Base-by-base conservation (phyloP, 2,888 invertebrate species). In the Saturnia japonica region DNA sequence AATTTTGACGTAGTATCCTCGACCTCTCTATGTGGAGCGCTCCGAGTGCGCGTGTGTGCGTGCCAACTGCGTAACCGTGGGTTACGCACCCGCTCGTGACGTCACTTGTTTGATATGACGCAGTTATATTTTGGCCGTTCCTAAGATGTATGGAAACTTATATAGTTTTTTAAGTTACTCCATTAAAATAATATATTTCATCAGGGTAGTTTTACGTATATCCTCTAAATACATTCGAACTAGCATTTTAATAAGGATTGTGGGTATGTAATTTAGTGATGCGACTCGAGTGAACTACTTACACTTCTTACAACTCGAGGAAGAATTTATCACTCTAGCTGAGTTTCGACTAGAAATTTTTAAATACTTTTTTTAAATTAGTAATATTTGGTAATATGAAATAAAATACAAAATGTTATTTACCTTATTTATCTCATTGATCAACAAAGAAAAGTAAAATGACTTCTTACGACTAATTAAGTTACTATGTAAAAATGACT, bases 1-100 rank as follows among this genome's bases (percentile, higher is more conserved):
- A 93, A 93, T 93, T 93, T 90, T 91, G 91, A 88, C 86, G 87
- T 88, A 85, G 85, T 86, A 83, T 82, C 82, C 80, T 78, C 86
- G 82, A 78, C 84, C 85, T 84, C 83, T 82, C 80, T 81, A 80
- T 79, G 77, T 77, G 77, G 75, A 74, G 77, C 80, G 81, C 75
- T 68, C 71, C 72, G 71, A 75, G n/a, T 79, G 82, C 74, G 81
- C 72, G 77, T 84, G 86, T 87, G 91, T 88, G 89, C 84, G 86
- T 86, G 78, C 78, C 75, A 75, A 78, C 80, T 82, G 78, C 80
- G 80, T 81, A 85, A 78, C 78, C 76, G 77, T 75, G 75, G 69
- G 73, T 74, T 75, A 73, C 74, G 73, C 75, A 70, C 47, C 69
- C 62, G 51, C 68, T 69, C 67, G 42, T 69, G 67, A 72, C 72